Evolutionary conservation across 2,888 invertebrate genomes (phyloP).

Genomic region (Minunthozetes semirufus): DNA sequence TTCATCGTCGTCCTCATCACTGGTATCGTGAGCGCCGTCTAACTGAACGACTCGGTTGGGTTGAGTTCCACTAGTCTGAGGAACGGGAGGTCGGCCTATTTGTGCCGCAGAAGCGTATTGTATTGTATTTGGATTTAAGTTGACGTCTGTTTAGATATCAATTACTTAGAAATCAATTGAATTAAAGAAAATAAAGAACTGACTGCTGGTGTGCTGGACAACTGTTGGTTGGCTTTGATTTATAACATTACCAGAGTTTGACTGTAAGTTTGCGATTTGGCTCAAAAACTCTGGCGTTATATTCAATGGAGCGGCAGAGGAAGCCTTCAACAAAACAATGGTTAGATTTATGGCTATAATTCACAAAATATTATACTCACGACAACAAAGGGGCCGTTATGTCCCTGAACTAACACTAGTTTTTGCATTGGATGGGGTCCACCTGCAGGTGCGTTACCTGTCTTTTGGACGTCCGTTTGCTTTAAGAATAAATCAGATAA

Average conservation of each 20-base stretch:
- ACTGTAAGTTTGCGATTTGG: slow-evolving; percentile 1
- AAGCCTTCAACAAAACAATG: not conserved
- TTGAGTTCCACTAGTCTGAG: not conserved
- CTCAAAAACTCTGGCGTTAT: not conserved
- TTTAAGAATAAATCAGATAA: not conserved
- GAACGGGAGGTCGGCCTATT: not conserved
- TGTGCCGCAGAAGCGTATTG: slow-evolving; percentile 31
- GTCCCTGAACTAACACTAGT: slow-evolving; percentile 17
- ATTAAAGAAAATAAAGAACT: not conserved
- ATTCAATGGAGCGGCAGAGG: not conserved
- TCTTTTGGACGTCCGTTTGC: not conserved
- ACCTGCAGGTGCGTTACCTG: not conserved
- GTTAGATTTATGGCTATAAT: not conserved
- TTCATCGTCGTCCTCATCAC: slow-evolving; percentile 48
- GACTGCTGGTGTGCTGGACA: slow-evolving; percentile 35
- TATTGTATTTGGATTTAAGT: slow-evolving; percentile 29
- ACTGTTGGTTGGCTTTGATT: slow-evolving; percentile 28
- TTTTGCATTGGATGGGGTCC: too few species aligned
- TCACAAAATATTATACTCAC: not conserved
- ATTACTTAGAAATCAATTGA: not conserved
- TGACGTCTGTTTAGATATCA: not conserved
- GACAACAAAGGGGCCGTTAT: not conserved
- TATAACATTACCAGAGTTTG: slow-evolving; percentile 7
- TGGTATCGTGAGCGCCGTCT: slow-evolving; percentile 51
- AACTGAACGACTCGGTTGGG: slow-evolving; percentile 45